Percentiles rank a stretch among this genome's conserved stretches.
phyloP scores from a whole-genome alignment of 2,888 invertebrate species.

The Alviniconcha strummeri region DNA sequence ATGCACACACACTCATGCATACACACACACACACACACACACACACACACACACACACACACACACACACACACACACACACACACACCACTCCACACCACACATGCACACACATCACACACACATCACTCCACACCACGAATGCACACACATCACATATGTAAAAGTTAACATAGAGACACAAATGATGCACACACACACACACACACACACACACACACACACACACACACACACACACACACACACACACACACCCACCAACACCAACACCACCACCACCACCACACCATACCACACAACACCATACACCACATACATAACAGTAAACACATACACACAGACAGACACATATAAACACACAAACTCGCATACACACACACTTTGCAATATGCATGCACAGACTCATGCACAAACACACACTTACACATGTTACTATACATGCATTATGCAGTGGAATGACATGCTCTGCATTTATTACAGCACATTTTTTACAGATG shows the following conservation, averaged over 20 bases:
- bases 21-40: background rate
- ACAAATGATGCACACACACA: background rate
- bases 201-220: constrained; percentile 1
- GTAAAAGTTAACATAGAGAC: background rate
- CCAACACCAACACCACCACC: background rate
- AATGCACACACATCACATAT: background rate
- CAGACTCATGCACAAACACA: background rate
- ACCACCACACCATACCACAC: background rate
- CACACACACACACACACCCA: background rate
- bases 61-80: background rate
- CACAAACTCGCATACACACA: background rate
- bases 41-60: constrained; percentile 1
- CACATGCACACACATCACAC: background rate
- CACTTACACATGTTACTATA: background rate
- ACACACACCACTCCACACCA: background rate
- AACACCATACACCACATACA: background rate
- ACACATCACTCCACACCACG: background rate
- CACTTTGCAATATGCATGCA: background rate
- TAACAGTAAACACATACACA: background rate
- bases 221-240: background rate
- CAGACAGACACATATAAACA: background rate
- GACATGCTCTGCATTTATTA: no score
- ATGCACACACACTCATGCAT: background rate
- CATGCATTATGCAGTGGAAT: no score
- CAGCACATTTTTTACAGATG: no score